Percentiles rank a stretch among this genome's conserved stretches.
phyloP scores from a whole-genome alignment of 2,797 vertebrate genomes.

The Peromyscus aztecus region DNA sequence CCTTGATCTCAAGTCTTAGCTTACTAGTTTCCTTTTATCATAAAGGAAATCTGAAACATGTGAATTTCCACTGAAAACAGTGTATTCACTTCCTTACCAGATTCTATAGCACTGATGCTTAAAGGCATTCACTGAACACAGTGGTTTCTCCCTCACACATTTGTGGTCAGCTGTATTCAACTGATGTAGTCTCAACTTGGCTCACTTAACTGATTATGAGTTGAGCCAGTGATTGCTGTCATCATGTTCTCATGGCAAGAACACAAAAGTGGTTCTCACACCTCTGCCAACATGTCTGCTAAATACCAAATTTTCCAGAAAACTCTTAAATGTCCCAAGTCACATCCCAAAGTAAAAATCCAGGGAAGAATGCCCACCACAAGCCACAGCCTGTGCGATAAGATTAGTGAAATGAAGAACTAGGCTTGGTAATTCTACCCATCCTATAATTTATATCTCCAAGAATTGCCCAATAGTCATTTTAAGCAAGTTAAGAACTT shows the following conservation, averaged over 20 bases:
- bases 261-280: neutral
- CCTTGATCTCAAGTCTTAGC: neutral
- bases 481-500: neutral
- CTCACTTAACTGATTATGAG: neutral
- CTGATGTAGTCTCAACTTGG: neutral
- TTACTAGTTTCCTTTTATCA: neutral
- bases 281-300: neutral
- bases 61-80: neutral
- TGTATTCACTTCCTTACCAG: neutral
- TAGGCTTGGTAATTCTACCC: neutral
- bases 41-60: neutral
- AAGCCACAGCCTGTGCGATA: neutral
- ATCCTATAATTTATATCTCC: neutral
- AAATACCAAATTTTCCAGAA: neutral
- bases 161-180: neutral
- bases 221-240: neutral
- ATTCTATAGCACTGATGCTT: neutral
- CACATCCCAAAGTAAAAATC: neutral
- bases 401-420: neutral
- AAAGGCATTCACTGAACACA: neutral
- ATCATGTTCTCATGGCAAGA: neutral
- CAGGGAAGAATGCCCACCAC: neutral
- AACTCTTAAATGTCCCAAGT: neutral
- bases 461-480: neutral
- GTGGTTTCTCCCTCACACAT: neutral